Conservation (phyloP, 2,797 vertebrate species). For the Holocentrus rufus region DNA sequence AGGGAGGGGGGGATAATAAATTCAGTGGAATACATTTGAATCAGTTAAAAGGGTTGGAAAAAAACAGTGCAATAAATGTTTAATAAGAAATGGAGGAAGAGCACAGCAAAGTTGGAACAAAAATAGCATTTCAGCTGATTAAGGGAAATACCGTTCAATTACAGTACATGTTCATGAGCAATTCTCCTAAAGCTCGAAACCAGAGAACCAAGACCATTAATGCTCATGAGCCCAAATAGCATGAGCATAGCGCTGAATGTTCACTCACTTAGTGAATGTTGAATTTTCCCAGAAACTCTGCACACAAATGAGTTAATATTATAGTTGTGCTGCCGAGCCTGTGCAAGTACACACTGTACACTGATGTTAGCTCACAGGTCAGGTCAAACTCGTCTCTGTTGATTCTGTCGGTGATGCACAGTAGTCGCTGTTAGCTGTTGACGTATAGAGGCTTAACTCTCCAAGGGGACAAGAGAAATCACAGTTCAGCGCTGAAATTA, state of each 20-base stretch:
- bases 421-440: neutral
- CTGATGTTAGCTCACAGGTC: neutral
- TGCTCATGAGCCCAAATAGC: conserved; percentile 29
- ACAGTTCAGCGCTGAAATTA: neutral
- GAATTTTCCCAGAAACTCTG: conserved; percentile 1
- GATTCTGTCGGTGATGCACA: neutral
- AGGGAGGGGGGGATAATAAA: conserved; percentile 36
- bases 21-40: conserved; percentile 60
- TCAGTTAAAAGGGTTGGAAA: conserved; percentile 47
- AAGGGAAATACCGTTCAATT: conserved; percentile 40
- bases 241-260: no score
- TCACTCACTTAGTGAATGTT: conserved; percentile 14
- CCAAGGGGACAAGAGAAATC: no score
- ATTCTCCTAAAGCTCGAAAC: conserved; percentile 31
- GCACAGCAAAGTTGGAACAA: conserved; percentile 47
- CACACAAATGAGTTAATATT: conserved; percentile 2
- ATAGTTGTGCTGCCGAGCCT: neutral
- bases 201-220: neutral
- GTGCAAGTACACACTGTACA: neutral
- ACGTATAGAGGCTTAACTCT: neutral
- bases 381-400: conserved; percentile 5
- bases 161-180: conserved; percentile 20
- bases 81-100: conserved; percentile 52
- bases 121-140: conserved; percentile 57
- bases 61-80: conserved; percentile 62